Evolutionary conservation across 1,140 invertebrate species (phyloP), one percentile per base, ranked within the genome.

Genomic region (Meloidogyne hapla): DNA sequence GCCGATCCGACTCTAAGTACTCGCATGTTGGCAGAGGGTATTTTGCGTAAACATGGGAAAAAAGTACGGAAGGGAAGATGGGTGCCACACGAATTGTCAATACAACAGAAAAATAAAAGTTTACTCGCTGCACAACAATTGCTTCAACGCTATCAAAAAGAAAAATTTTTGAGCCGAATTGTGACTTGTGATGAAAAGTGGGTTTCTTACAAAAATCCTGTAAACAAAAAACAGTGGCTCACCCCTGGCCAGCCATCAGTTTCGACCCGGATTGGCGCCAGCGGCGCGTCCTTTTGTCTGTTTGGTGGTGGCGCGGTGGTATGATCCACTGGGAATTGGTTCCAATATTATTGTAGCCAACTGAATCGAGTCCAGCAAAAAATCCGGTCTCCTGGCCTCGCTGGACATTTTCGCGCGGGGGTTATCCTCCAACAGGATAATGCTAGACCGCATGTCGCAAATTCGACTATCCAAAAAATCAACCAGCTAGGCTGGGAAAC

Each of bases 381-480:
- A n/a, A 28, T 75, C 23, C 26, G 74, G 18, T 68, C 66, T 68
- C 66, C 66, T 26, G 68, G 12, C 28, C 13, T 75, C 15, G 42
- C 15, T 23, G n/a, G 78, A 25, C 26, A 25, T 38, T 13, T 42
- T 56, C 48, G 45, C 25, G 10, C 25, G 12, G 28, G 65, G 42
- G 76, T 79, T 18, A 64, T 81, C 42, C 40, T 84, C 12, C 78
- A 38, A 25, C 87, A 88, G 74, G 87, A 88, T 82, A 88, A 88
- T 78, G 81, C 85, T 12, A 77, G 84, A 62, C 83, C 81, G 28
- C 84, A 88, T 76, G 76, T 75, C 28, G 28, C 28, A 33, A 33
- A 33, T 33, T 2, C 28, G 28, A 87, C 83, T 15, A 25, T 38
- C 18, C 13, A 72, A 56, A 77, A 69, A 33, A 67, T 89, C 63